Evolutionary conservation across 1,140 invertebrate species (phyloP), one percentile per base, ranked within the genome.

Genomic region (Anastrepha ludens): DNA sequence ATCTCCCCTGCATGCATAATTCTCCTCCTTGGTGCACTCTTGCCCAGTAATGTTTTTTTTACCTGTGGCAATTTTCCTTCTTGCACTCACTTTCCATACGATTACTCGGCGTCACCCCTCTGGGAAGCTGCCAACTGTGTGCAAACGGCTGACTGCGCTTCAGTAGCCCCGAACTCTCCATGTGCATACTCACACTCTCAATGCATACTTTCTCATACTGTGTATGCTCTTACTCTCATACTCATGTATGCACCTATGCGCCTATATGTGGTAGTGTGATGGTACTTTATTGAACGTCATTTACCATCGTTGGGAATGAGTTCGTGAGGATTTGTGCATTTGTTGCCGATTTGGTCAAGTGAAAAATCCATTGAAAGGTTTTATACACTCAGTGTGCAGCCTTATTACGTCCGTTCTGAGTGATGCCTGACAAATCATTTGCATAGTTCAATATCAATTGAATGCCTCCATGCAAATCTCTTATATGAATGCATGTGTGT

Each of bases 281-380:
- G 3, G 6, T 55, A 55, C 2, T 41, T 67, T 3, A 67, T 39
- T 67, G 64, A 9, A 39, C 9, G 64, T 39, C 29, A 41, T 11
- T 39, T 67, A 29, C 39, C 29, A 13, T 8, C 8, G 29, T 67
- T 11, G 50, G 6, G 50, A 2, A 55, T 11, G 1, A 29, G 29
- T 29, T 29, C 1, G 29, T 29, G 50, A 8, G 50, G 44, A 5
- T 81, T 2, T 11, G 47, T 29, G 11, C 17, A 11, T 81, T 81
- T 81, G 47, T 81, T 41, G 74, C 2, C 47, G 74, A 81, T 81
- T 81, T 81, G 74, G 44, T 81, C 74, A 81, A 81, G 44, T 81
- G 74, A 81, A 81, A 81, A 81, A 81, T 50, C 74, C 47, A 81
- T 81, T 81, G 74, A 81, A 55, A 81, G 74, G 74, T 81, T 81